Conservation (phyloP, 2,797 vertebrate species). For the Danio choprae region DNA sequence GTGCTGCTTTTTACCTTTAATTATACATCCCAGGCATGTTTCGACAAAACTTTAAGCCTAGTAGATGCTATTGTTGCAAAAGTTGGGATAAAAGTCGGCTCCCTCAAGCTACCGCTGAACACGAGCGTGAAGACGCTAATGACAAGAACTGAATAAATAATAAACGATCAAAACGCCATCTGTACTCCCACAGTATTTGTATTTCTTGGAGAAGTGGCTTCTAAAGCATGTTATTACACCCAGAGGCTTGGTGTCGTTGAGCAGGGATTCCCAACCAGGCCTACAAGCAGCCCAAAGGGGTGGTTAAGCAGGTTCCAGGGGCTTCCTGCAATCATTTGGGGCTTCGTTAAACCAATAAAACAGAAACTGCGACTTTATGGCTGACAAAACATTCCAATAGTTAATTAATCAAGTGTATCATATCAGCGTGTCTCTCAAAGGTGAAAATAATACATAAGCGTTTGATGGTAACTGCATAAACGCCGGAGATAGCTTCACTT, state of each 20-base stretch:
- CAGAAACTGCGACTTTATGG: neutral
- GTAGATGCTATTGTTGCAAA: slow-evolving; percentile 38
- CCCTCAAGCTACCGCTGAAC: slow-evolving; percentile 26
- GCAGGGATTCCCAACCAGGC: slow-evolving; percentile 21
- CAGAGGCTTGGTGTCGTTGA: slow-evolving; percentile 14
- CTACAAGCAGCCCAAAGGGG: slow-evolving; percentile 18
- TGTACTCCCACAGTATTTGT: slow-evolving; percentile 33
- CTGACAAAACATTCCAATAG: slow-evolving; percentile 3
- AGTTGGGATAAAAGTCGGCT: slow-evolving; percentile 36
- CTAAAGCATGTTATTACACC: slow-evolving; percentile 26
- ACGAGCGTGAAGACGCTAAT: slow-evolving; percentile 30
- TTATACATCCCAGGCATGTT: slow-evolving; percentile 49
- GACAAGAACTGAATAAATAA: slow-evolving; percentile 45
- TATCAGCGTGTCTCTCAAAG: neutral
- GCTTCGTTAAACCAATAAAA: slow-evolving; percentile 33
- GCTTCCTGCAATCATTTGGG: slow-evolving; percentile 2
- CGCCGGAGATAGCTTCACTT: neutral
- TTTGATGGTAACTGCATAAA: neutral
- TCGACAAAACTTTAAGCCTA: slow-evolving; percentile 42
- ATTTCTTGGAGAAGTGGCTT: slow-evolving; percentile 26
- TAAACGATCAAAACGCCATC: slow-evolving; percentile 42
- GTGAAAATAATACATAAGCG: neutral
- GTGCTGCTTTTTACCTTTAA: slow-evolving; percentile 40
- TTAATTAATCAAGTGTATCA: slow-evolving; percentile 24
- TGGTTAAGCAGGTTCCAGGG: slow-evolving; percentile 21